Conservation (phyloP, 2,797 vertebrate species). For the Clarias fuscus region DNA sequence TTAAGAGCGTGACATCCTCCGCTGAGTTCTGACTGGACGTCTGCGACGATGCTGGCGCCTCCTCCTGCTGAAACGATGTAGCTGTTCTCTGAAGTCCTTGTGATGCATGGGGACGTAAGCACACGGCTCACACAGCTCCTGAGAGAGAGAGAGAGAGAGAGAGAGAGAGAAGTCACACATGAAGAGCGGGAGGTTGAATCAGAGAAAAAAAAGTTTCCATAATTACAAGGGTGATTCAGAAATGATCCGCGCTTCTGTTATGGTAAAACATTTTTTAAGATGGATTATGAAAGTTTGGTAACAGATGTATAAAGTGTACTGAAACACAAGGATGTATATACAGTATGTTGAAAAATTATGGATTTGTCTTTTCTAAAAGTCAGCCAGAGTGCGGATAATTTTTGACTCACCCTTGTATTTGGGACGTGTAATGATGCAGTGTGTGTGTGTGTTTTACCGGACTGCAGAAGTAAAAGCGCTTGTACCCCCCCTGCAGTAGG, state of each 20-base stretch:
- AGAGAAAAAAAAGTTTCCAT: background rate
- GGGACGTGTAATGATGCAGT: background rate
- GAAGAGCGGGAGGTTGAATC: background rate
- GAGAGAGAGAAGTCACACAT: too few relatives aligned
- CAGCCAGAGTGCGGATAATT: too few relatives aligned
- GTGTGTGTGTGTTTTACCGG: conserved; percentile 53
- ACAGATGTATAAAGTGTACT: too few relatives aligned
- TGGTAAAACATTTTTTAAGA: too few relatives aligned
- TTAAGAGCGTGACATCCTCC: background rate
- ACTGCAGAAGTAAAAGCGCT: conserved; percentile 54
- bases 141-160: conserved; percentile 24
- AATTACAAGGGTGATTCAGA: too few relatives aligned
- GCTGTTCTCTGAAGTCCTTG: conserved; percentile 59
- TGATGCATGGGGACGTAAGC: conserved; percentile 65
- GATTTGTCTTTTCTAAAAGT: too few relatives aligned
- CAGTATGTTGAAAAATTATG: too few relatives aligned
- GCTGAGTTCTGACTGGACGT: conserved; percentile 47
- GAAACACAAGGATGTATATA: too few relatives aligned
- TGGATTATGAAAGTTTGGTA: too few relatives aligned
- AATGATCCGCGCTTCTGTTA: too few relatives aligned
- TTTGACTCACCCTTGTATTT: background rate
- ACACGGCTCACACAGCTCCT: conserved; percentile 64
- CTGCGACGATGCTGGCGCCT: conserved; percentile 26
- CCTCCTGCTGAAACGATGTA: conserved; percentile 54
- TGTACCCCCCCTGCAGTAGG: conserved; percentile 62